Evolutionary conservation across 2,888 invertebrate species (phyloP).

Genomic region (Periphyllus acericola): DNA sequence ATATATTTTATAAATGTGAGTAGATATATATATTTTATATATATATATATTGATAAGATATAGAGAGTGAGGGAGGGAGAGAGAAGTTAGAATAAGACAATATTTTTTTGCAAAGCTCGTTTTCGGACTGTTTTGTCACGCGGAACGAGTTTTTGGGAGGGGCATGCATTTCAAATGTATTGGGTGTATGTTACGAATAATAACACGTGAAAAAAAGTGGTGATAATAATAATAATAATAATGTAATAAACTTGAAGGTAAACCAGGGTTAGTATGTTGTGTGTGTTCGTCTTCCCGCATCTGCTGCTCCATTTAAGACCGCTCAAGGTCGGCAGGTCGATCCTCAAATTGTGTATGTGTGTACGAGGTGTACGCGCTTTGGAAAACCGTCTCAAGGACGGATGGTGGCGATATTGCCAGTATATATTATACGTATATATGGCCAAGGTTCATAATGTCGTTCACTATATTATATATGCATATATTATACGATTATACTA

Average conservation of each 20-base stretch:
- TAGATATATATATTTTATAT: no score
- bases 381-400: slow-evolving; percentile 48
- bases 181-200: not conserved
- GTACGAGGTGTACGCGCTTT: slow-evolving; percentile 18
- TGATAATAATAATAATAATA: not conserved
- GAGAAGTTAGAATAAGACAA: not conserved
- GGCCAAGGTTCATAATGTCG: slow-evolving; percentile 33
- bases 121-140: not conserved
- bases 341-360: slow-evolving; percentile 34
- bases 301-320: slow-evolving; percentile 59
- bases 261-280: slow-evolving; percentile 30
- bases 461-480: slow-evolving; percentile 1
- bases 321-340: slow-evolving; percentile 49
- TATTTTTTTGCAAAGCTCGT: not conserved
- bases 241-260: slow-evolving; percentile 49
- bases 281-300: slow-evolving; percentile 56
- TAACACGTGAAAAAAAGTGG: not conserved
- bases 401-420: not conserved
- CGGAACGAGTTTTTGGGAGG: no score
- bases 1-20: no score
- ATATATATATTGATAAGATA: not conserved
- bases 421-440: not conserved
- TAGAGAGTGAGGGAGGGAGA: not conserved
- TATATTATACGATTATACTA: not conserved
- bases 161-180: not conserved